Evolutionary conservation across 2,888 invertebrate species (phyloP), one percentile per base, ranked within the genome.

Genomic region (Craniophora ligustri): DNA sequence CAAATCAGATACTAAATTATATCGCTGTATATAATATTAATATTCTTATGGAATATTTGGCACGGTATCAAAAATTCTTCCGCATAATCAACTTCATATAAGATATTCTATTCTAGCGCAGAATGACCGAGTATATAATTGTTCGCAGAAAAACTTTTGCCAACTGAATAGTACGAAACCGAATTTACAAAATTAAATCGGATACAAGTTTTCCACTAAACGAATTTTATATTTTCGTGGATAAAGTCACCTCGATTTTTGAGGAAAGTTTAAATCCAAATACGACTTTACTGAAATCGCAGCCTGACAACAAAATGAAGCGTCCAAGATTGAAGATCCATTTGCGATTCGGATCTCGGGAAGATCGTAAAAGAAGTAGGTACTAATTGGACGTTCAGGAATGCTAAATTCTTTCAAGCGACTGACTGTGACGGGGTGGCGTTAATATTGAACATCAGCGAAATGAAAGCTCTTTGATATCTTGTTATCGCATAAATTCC

Each of bases 101-200:
- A 69, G 38, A 51, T 46, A 35, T 11, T 31, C 35, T 30, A 41
- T 31, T 13, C 32, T 36, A 32, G 42, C 19, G 46, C n/a, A 53
- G 31, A 14, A 58, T 26, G 21, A 44, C 34, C 28, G 15, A 48
- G 54, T 47, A 11, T 47, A 57, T 66, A 65, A 67, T 44, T 38
- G 45, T 56, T 59, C 11, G 40, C 41, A 60, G 54, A 57, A 69
- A 36, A 64, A 65, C 30, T 41, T 23, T 64, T 50, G 51, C 47
- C 55, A 65, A 58, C 44, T 67, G 66, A 49, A 72, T 64, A 67
- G 56, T 55, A 31, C 53, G 64, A 72, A 76, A 82, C 75, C 70
- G 72, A 72, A 69, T 67, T 71, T 63, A 76, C 67, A 65, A 71
- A 76, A 81, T 81, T 80, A 69, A 72, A 79, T 81, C 71, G 40